phyloP scores from a whole-genome alignment of 2,113 vertebrate genomes.

The Gasterosteus nipponicus region DNA sequence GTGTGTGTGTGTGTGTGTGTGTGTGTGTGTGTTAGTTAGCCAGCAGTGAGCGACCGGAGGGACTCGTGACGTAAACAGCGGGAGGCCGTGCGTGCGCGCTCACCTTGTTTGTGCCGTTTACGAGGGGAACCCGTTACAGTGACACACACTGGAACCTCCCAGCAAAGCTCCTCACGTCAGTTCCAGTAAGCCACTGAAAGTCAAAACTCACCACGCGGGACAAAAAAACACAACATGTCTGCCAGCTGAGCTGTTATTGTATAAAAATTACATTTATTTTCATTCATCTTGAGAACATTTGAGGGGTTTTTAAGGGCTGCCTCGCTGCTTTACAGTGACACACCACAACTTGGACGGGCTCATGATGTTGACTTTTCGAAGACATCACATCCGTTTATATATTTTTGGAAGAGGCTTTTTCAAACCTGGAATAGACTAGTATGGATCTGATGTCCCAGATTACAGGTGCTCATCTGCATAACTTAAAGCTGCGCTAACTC shows the following conservation, averaged over 20 bases:
- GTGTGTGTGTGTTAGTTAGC: slow-evolving; percentile 15
- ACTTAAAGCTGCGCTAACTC: not conserved
- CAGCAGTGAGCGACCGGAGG: slow-evolving; percentile 33
- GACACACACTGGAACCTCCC: slow-evolving; percentile 15
- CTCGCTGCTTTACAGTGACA: not conserved
- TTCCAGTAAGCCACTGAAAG: slow-evolving; percentile 59
- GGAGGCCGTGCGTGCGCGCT: slow-evolving; percentile 30
- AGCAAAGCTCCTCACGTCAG: slow-evolving; percentile 30
- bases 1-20: slow-evolving; percentile 17
- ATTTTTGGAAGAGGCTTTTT: not conserved
- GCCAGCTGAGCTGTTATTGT: slow-evolving; percentile 16
- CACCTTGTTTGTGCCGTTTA: slow-evolving; percentile 48
- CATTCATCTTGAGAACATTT: slow-evolving; percentile 23
- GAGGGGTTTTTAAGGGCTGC: not conserved
- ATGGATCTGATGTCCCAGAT: not conserved
- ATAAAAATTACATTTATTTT: not conserved
- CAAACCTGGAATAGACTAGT: not conserved
- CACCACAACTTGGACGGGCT: slow-evolving; percentile 8
- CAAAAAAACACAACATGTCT: slow-evolving; percentile 13
- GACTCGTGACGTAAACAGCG: slow-evolving; percentile 53
- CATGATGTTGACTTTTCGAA: slow-evolving; percentile 8
- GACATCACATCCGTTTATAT: not conserved
- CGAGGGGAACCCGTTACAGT: slow-evolving; percentile 33
- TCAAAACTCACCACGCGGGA: not conserved
- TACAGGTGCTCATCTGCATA: not conserved